These are phyloP conservation scores for Halcyon leucocephala DNA, from an alignment of 2,797 vertebrate species.

Conservation along the genomic window DNA sequence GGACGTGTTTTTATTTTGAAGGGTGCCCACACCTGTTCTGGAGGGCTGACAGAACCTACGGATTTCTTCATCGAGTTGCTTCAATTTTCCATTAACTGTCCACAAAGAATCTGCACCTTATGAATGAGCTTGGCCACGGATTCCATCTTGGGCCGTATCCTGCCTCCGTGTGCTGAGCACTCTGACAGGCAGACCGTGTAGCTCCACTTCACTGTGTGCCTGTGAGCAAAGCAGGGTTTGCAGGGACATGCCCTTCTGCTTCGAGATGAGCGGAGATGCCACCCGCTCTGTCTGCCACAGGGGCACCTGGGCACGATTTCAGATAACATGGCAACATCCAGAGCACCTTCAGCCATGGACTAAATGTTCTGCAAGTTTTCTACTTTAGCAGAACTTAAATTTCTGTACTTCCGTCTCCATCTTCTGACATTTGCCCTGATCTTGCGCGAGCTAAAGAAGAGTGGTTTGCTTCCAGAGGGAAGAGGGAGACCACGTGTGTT, in stretches of 20 bases:
- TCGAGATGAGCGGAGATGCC: rapidly evolving
- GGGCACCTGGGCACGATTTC: neutral
- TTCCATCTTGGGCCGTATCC: neutral
- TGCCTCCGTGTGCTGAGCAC: neutral
- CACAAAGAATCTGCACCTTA: neutral
- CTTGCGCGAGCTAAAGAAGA: neutral
- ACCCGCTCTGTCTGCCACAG: neutral
- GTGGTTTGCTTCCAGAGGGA: neutral
- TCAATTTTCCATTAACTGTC: neutral
- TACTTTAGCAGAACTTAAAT: neutral
- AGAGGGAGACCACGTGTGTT: neutral
- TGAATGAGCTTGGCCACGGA: neutral
- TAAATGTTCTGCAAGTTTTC: neutral
- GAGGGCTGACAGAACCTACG: neutral
- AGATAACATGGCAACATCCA: neutral
- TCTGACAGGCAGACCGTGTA: neutral
- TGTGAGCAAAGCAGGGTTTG: neutral
- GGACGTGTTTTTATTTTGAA: neutral
- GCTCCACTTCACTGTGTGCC: neutral
- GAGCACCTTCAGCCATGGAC: neutral
- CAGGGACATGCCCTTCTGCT: neutral
- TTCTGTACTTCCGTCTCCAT: neutral
- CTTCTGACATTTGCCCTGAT: neutral
- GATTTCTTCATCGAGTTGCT: neutral
- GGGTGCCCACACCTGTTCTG: neutral